phyloP scores from a whole-genome alignment of 2,888 invertebrate genomes.

The Arrhopalites spinosus region DNA sequence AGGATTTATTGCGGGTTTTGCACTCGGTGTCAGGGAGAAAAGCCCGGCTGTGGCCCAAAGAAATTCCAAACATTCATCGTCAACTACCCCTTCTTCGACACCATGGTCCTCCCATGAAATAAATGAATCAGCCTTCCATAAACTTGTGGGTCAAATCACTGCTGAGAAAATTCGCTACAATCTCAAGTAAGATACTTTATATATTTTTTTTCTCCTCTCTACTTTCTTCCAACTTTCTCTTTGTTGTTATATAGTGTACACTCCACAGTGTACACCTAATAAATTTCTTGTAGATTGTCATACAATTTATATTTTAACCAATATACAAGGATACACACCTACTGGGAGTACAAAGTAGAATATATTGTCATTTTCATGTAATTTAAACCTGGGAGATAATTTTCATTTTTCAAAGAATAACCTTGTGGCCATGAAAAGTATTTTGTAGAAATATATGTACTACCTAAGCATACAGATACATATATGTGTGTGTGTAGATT shows the following conservation, averaged over 20 bases:
- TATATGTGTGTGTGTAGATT: too few relatives aligned
- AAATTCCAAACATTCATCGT: conserved; percentile 12
- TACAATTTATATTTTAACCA: too few relatives aligned
- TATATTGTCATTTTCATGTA: too few relatives aligned
- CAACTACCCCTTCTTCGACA: conserved; percentile 25
- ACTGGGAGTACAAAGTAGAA: too few relatives aligned
- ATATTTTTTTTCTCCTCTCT: not conserved
- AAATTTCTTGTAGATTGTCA: too few relatives aligned
- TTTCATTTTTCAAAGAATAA: too few relatives aligned
- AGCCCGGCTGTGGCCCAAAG: not conserved
- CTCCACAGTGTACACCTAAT: too few relatives aligned
- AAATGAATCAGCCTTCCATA: conserved; percentile 52
- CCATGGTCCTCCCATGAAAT: conserved; percentile 43
- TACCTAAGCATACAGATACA: too few relatives aligned
- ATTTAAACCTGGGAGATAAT: too few relatives aligned
- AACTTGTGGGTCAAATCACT: conserved; percentile 53
- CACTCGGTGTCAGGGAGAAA: conserved; percentile 45
- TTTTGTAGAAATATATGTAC: too few relatives aligned
- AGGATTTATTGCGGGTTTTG: conserved; percentile 52
- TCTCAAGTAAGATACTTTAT: conserved; percentile 48
- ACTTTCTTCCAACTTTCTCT: conserved; percentile 3
- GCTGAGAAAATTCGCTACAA: conserved; percentile 54
- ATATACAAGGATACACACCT: not conserved
- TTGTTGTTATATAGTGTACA: too few relatives aligned
- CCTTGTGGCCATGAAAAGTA: too few relatives aligned